phyloP scores from a whole-genome alignment of 2,888 invertebrate species.

The Sesia apiformis region DNA sequence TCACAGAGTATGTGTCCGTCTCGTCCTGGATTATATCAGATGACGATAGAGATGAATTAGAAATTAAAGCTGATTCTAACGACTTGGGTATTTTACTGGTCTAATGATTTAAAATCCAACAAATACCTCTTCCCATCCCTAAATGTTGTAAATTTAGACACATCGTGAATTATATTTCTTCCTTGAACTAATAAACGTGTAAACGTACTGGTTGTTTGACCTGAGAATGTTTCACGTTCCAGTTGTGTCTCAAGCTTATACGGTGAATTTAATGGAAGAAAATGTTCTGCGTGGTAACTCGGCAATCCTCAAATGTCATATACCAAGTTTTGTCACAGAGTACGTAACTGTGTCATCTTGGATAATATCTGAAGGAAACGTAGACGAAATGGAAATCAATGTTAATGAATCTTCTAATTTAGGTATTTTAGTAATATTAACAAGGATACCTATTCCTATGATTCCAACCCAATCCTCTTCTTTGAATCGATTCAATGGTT shows the following conservation, averaged over 20 bases:
- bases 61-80: slow-evolving; percentile 53
- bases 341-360: slow-evolving; percentile 90
- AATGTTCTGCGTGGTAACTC: slow-evolving; percentile 92
- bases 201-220: no score
- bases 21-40: slow-evolving; percentile 91
- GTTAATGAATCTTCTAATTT: slow-evolving; percentile 44
- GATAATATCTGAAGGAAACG: slow-evolving; percentile 85
- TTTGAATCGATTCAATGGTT: background rate
- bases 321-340: slow-evolving; percentile 94
- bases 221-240: slow-evolving; percentile 45
- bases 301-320: slow-evolving; percentile 92
- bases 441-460: slow-evolving; percentile 8
- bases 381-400: slow-evolving; percentile 56
- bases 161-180: no score
- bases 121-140: background rate
- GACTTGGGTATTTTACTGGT: slow-evolving; percentile 41
- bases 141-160: background rate
- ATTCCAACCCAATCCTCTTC: background rate
- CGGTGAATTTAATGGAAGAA: slow-evolving; percentile 93
- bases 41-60: slow-evolving; percentile 61
- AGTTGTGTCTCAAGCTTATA: slow-evolving; percentile 93
- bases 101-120: background rate
- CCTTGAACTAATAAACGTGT: no score
- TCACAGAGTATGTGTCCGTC: slow-evolving; percentile 91
- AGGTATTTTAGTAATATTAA: slow-evolving; percentile 29